Evolutionary conservation across 2,888 invertebrate species (phyloP), one percentile per base, ranked within the genome.

Genomic region (Luperina testacea): DNA sequence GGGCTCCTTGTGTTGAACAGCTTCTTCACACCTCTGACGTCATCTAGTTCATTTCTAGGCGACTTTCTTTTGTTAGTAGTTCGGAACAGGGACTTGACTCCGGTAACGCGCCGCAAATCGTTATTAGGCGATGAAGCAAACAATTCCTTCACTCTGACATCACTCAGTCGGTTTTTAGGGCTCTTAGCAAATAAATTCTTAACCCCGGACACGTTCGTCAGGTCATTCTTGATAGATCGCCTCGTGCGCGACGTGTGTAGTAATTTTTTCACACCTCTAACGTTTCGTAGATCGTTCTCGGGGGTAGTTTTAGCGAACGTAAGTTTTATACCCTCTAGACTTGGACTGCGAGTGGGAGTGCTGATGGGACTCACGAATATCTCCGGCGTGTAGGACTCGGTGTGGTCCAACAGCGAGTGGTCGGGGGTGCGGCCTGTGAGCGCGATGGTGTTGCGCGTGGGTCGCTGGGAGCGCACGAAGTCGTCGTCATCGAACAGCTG

Each of bases 121-220:
- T 91, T 88, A 17, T 81, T 86, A 15, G 92, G 93, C 7, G 90
- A 87, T 1, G 82, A 84, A 45, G 88, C 91, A 72, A 95, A 96
- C 20, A 95, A 86, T 69, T 92, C 92, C 73, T 97, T 96, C 1
- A 96, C 91, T 72, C 95, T 92, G 93, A 89, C 89, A n/a, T 89
- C 86, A 74, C 84, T 89, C 42, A 89, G 45, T 3, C 89, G 92
- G 81, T 96, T 96, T 64, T 85, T 91, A 0, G 96, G 95, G 3
- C 94, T 92, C 64, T 88, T 92, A 0, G 91, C 92, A 81, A 96
- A 94, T 11, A 96, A 82, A 8, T 89, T 85, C 81, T 96, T 97
- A 0, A 97, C 92, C 1, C 97, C 97, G 0, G 90, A 83, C 2
- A 97, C 94, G 64, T 96, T 89, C 0, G 92, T 93, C 73, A 97